A percentile compares a stretch with the other conserved stretches of the same genome.
These are phyloP conservation scores for Nothoprocta pentlandii DNA, from an alignment of 2,113 vertebrate genomes.

Conservation along the genomic window DNA sequence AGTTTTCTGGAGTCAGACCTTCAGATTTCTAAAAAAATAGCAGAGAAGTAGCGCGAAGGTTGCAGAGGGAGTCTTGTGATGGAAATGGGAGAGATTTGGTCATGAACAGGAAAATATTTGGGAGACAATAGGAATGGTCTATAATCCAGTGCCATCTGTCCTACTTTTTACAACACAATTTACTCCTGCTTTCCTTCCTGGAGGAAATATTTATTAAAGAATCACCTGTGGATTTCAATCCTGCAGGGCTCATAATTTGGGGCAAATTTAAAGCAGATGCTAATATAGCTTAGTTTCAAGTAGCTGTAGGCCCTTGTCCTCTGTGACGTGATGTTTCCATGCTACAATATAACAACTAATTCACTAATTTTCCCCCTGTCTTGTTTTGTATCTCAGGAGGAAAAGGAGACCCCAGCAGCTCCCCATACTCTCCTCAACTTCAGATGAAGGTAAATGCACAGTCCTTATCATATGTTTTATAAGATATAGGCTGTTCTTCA, in stretches of 20 bases:
- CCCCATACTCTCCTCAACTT: slow-evolving; percentile 73
- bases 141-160: slow-evolving; percentile 26
- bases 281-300: not conserved
- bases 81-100: not conserved
- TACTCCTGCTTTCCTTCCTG: not conserved
- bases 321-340: not conserved
- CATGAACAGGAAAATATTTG: not conserved
- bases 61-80: fast-evolving
- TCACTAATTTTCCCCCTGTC: not conserved
- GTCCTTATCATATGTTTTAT: fast-evolving
- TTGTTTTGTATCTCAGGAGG: slow-evolving; percentile 15
- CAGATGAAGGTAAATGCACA: slow-evolving; percentile 76
- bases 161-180: slow-evolving; percentile 33
- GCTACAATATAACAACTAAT: not conserved
- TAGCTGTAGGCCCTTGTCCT: not conserved
- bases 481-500: not conserved
- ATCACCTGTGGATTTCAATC: not conserved
- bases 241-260: not conserved
- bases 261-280: not conserved
- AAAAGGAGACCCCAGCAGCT: slow-evolving; percentile 2
- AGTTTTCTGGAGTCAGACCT: not conserved
- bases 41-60: not conserved
- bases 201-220: slow-evolving; percentile 16
- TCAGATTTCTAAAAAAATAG: not conserved
- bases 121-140: slow-evolving; percentile 35